Evolutionary conservation across 2,888 invertebrate genomes (phyloP), one percentile per base, ranked within the genome.

Genomic region (Heteromurus nitidus): DNA sequence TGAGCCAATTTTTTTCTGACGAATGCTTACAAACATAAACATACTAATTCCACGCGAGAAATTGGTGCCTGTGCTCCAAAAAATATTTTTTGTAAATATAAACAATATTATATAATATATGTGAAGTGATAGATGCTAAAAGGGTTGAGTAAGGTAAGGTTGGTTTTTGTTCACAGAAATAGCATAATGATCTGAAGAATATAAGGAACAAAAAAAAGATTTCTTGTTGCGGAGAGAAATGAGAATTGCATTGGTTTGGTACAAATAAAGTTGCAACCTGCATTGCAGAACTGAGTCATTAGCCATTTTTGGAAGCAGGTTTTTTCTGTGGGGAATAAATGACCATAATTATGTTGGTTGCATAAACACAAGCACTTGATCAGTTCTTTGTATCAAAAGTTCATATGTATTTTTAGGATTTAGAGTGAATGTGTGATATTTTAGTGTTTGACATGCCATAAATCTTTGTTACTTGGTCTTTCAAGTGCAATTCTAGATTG

Each of bases 241-340:
- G n/a, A 36, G 18, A 3, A 53, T 53, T 24, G 24, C 53, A 22
- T 47, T n/a, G 18, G 11, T 36, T 36, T n/a, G 13, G 13, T n/a
- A 44, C 44, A 44, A 44, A n/a, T n/a, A 44, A 44, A 36, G 13
- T 47, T 47, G 47, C 47, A 47, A n/a, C n/a, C 22, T 53, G 24
- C 30, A 69, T 69, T 69, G 69, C 22, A 22, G 24, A n/a, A 69
- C 55, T 69, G 69, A 69, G 69, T 73, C 73, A 73, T 73, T 73
- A 62, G 73, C 73, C 50, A 62, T 60, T 73, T 73, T 58, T 73
- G 73, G 73, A 62, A 47, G 26, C 13, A 28, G 69, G 31, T 1
- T 36, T 67, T 22, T 18, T 55, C 22, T 31, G 50, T 50, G 68
- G 69, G 31, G 36, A 53, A 53, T 55, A 69, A 69, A 55, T 69